Base-by-base conservation (phyloP, 2,113 vertebrate genomes). In the Carollia perspicillata region DNA sequence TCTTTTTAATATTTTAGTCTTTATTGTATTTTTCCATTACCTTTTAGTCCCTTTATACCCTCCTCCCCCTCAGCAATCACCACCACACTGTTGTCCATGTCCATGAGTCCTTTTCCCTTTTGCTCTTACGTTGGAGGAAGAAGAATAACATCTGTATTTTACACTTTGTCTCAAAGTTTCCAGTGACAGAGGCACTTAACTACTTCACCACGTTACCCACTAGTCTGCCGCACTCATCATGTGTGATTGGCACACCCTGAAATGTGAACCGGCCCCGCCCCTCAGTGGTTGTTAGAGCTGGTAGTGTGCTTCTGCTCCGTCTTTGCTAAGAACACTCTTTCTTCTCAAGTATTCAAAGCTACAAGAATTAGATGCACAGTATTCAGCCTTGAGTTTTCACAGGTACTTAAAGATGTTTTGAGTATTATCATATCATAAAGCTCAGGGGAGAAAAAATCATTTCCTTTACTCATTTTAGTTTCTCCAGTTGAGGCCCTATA, bases 231-330 rank as follows among this genome's bases (percentile, higher is more conserved):
- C 89, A 97, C 93, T 97, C 96, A 83, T 98, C 97, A 93, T 96
- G 96, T 98, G 98, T 98, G 98, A 98, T 98, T 98, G 97, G 97
- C 97, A 96, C 89, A 94, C 68, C 93, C 83, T 87, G 33, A 96
- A 93, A 72, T 92, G 95, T 92, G 95, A 94, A 80, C 51, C 89
- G 89, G 22, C 53, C 53, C 68, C 35, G 22, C 51, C 80, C 81
- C 33, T 85, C 60, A 30, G 0, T 58, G 16, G 37, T 44, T 58
- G 28, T 81, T 65, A 69, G 33, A 83, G n/a, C 47, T 14, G 26
- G 6, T 4, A 66, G 30, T 4, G 33, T 87, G 22, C 17, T 51
- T 92, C 94, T 80, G 23, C 58, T 79, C 58, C 35, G 74, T 78
- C 44, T 91, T 89, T 3, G n/a, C 33, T 58, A 74, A 69, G 37